Evolutionary conservation across 2,113 vertebrate species (phyloP).

Genomic region (Gallinago paraguaiae): DNA sequence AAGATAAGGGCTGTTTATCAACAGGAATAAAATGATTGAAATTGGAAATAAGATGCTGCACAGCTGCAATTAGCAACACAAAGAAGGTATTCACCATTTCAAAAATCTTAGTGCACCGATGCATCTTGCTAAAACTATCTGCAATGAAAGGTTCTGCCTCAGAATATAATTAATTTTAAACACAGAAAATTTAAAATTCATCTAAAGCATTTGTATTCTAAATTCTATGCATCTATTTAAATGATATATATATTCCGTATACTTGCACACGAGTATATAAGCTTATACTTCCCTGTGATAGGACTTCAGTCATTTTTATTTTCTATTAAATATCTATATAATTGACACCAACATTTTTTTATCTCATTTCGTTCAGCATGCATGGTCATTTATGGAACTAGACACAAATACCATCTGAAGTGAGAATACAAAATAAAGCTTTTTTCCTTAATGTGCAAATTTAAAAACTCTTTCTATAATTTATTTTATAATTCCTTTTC

Average conservation of each 20-base stretch:
- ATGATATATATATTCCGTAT: background rate
- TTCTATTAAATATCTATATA: conserved; percentile 28
- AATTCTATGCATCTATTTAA: background rate
- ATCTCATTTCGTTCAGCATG: background rate
- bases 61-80: conserved; percentile 58
- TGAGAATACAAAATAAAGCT: conserved; percentile 19
- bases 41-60: conserved; percentile 51
- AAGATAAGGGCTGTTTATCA: conserved; percentile 64
- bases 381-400: background rate
- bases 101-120: conserved; percentile 22
- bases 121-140: conserved; percentile 31
- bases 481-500: conserved; percentile 35
- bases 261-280: background rate
- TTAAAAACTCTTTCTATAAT: conserved; percentile 18
- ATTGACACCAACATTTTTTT: background rate
- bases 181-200: background rate
- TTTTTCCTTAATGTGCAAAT: conserved; percentile 38
- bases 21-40: conserved; percentile 32
- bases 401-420: conserved; percentile 10
- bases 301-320: conserved; percentile 36
- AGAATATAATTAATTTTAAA: conserved; percentile 19
- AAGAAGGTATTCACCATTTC: conserved; percentile 35
- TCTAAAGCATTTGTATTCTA: background rate
- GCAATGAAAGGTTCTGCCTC: background rate
- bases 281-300: background rate